Evolutionary conservation across 2,797 vertebrate species (phyloP), one percentile per base, ranked within the genome.

Genomic region (Babyrousa celebensis): DNA sequence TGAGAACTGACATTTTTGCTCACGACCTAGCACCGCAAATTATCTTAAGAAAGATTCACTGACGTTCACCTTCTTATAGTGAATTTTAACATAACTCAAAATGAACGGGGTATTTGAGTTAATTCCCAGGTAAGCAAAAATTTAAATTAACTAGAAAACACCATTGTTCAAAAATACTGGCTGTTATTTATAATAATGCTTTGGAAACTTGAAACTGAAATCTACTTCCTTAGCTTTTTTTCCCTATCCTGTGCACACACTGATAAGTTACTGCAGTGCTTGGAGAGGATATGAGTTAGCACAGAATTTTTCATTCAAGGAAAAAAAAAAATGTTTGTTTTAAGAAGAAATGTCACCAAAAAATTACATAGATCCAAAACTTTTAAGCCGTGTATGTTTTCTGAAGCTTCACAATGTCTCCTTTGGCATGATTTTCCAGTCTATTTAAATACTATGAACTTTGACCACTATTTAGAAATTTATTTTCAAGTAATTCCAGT

Each of bases 131-230:
- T 36, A 82, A 88, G 68, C 56, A 88, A 92, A 92, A 93, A 94
- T 23, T 75, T 82, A 58, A 65, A 85, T 89, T 77, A 89, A 63
- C 87, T 92, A 80, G 70, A 87, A 95, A 93, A 87, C 14, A 36
- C 72, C 60, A 93, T 96, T 97, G 93, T 96, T 96, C 70, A 88
- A 93, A 68, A 20, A 75, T n/a, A 60, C 36, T 80, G 27, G 48
- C 88, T 95, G 36, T 94, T 97, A 90, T 97, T 96, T 95, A 90
- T 87, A 94, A 94, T 58, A 85, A 82, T 20, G 36, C 70, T 88
- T 94, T 96, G 96, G 96, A 98, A 98, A 96, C 74, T 95, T 95
- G 92, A 97, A 92, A 77, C 83, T 96, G 82, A 94, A 98, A 94
- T 95, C 43, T 93, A 96, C 93, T 98, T 98, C 97, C 96, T 97